A percentile compares a stretch with the other conserved stretches of the same genome.
phyloP scores from a whole-genome alignment of 2,797 vertebrate species.

The Catamblyrhynchus diadema region DNA sequence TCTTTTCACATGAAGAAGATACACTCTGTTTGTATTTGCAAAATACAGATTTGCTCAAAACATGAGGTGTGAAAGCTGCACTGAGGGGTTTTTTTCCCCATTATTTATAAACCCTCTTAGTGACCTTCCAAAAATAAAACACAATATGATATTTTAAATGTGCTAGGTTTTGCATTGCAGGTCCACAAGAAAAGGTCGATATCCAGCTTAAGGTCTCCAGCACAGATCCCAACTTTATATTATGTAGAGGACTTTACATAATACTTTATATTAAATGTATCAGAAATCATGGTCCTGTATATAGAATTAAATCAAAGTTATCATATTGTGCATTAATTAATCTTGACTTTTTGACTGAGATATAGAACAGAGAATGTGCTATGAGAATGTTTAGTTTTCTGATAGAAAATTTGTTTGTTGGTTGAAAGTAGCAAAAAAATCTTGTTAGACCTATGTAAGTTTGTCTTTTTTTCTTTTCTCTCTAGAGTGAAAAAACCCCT shows the following conservation, averaged over 20 bases:
- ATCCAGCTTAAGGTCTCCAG: neutral
- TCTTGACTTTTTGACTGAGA: neutral
- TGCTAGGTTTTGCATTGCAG: neutral
- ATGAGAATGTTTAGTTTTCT: neutral
- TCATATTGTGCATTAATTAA: neutral
- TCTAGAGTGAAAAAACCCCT: neutral
- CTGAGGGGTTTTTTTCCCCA: neutral
- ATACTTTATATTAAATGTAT: neutral
- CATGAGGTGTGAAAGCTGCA: neutral
- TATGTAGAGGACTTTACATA: neutral
- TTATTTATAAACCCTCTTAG: neutral
- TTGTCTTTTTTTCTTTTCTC: neutral
- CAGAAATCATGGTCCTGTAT: neutral
- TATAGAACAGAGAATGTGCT: neutral
- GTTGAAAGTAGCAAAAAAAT: neutral
- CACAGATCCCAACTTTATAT: neutral
- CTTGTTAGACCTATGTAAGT: fast-evolving
- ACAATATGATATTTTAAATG: neutral
- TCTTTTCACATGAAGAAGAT: neutral
- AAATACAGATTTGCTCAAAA: neutral
- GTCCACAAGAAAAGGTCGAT: neutral
- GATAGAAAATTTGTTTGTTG: neutral
- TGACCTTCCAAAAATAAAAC: neutral
- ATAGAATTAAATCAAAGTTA: neutral
- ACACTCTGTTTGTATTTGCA: neutral